These are phyloP conservation scores for Neodiprion fabricii DNA, from an alignment of 1,140 invertebrate genomes.

Conservation along the genomic window DNA sequence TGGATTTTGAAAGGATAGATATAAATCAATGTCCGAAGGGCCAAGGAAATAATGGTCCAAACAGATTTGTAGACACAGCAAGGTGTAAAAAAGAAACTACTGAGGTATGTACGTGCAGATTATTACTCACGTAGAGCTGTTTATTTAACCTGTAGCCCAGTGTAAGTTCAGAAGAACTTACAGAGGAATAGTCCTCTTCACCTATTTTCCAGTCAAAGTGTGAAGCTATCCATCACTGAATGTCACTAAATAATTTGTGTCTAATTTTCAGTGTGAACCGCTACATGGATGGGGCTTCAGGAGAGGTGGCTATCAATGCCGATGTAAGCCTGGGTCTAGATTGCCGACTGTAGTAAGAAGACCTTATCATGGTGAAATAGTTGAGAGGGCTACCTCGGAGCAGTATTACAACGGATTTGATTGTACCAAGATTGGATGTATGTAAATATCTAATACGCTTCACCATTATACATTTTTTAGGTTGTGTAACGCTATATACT, in stretches of 20 bases:
- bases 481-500: background rate
- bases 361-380: conserved; percentile 91
- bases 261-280: conserved; percentile 85
- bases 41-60: conserved; percentile 86
- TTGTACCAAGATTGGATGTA: conserved; percentile 92
- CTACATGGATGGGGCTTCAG: conserved; percentile 94
- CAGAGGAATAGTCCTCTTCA: background rate
- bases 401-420: conserved; percentile 94
- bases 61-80: conserved; percentile 89
- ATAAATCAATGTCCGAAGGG: conserved; percentile 96
- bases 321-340: conserved; percentile 88
- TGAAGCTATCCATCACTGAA: too few relatives aligned
- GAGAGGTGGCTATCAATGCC: conserved; percentile 94
- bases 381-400: conserved; percentile 90
- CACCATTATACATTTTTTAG: background rate
- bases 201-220: background rate
- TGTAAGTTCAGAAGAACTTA: background rate
- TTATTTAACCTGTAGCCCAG: background rate
- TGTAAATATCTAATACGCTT: conserved; percentile 49
- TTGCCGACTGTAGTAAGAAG: conserved; percentile 85
- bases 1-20: conserved; percentile 97
- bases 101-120: conserved; percentile 70
- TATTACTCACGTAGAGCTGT: background rate
- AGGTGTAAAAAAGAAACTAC: conserved; percentile 93
- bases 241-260: background rate